Evolutionary conservation across 2,797 vertebrate genomes (phyloP), one percentile per base, ranked within the genome.

Genomic region (Discoglossus pictus): DNA sequence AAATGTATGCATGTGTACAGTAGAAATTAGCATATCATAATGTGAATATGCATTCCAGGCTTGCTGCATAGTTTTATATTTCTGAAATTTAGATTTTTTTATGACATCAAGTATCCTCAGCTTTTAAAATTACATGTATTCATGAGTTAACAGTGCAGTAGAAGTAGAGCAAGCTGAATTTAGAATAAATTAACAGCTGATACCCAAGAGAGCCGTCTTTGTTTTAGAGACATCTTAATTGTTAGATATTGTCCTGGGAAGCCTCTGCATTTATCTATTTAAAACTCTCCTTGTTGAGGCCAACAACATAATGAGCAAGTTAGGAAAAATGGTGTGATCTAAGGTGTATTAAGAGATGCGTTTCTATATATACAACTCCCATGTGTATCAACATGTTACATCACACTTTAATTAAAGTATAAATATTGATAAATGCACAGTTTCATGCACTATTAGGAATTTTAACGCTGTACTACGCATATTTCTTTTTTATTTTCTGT

Each of bases 221-320:
- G 53, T 66, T 35, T 51, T 51, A 60, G 52, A 38, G 44, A 60
- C 54, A 61, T 61, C 56, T 42, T 68, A 61, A 68, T 68, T 61
- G 56, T 51, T 68, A 53, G 47, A 52, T 46, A 39, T 52, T 68
- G 48, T 68, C 56, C 54, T 68, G 56, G 56, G 65, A 68, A 61
- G 51, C 56, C 24, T 52, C 9, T 51, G 35, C 23, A 39, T 61
- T 68, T 23, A 52, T 60, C 55, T 68, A 27, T 40, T 68, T 52
- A 48, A 60, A 67, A 59, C 25, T 42, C 34, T 51, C 51, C 38
- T 68, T 34, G 59, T 59, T 60, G 31, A 60, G 55, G 46, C 46
- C 54, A 68, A 52, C 55, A 68, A 42, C 52, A 60, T 67, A 60
- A 60, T 52, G 51, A 60, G 13, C 8, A 43, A 24, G 25, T 36